Base-by-base conservation (phyloP, 2,113 vertebrate genomes). In the Psilopsiagon aymara region DNA sequence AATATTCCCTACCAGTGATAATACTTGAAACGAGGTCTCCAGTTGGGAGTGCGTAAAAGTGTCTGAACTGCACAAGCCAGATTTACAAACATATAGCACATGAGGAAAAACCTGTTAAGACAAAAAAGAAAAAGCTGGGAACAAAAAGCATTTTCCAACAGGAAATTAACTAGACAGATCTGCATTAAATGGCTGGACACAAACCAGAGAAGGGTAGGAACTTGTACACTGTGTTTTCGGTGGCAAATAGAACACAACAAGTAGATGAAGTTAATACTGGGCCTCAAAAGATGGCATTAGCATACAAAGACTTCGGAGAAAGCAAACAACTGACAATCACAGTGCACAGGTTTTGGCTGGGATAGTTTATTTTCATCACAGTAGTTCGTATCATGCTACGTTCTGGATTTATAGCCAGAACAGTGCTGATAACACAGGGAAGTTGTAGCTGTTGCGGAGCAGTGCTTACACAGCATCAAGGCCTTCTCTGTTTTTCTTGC, bases 1-100 rank as follows among this genome's bases (percentile, higher is more conserved):
- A 98, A 97, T 49, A 84, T 78, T 59, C 11, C 97, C 94, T 96
- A 99, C 99, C 99, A 99, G 96, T 99, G 99, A 95, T 99, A 99
- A 95, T 98, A 99, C 93, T 99, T 99, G 97, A 99, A 99, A 69
- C 99, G 99, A 19, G 99, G 99, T 82, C 99, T 99, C 99, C 99
- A 99, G 97, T 99, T 99, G 29, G 99, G 99, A 1, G 99, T 99
- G 49, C 99, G 97, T 76, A 99, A 94, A 71, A 99, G 98, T 0
- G 99, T 99, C 97, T 99, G 99, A 41, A 99, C 97, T 0, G 99
- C 99, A 57, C 99, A 99, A 35, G 99, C 99, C 98, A 99, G 93
- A 97, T 99, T 99, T 80, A 99, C 99, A 87, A 99, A 99, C 97
- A 99, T 96, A 97, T 99, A 99, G 95, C 99, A 99, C 99, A 99